Conservation (phyloP, 1,140 invertebrate species). For the Drosophila bipectinata region DNA sequence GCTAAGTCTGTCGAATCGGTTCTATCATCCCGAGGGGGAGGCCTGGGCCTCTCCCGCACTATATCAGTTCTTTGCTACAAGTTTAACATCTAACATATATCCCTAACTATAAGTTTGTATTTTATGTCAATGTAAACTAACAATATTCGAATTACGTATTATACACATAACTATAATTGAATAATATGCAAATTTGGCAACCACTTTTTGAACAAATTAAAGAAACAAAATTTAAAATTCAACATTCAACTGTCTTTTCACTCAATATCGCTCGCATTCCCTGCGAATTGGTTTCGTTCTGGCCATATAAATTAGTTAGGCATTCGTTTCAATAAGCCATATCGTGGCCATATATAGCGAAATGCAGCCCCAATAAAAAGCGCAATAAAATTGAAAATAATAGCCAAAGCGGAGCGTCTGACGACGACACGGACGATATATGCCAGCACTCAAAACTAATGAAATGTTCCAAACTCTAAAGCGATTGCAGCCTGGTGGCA, state of each 20-base stretch:
- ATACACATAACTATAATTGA: constrained; percentile 34
- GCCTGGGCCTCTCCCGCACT: neutral
- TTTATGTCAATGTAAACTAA: constrained; percentile 61
- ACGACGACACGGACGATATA: constrained; percentile 66
- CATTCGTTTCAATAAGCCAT: constrained; percentile 73
- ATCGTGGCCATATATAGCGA: constrained; percentile 67
- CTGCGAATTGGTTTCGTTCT: constrained; percentile 38
- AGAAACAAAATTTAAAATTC: constrained; percentile 62
- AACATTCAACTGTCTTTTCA: constrained; percentile 33
- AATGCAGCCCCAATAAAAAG: constrained; percentile 78
- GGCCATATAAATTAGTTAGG: constrained; percentile 72
- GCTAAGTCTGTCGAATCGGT: constrained; percentile 61
- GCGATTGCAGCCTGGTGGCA: constrained; percentile 67
- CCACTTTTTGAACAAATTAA: constrained; percentile 78
- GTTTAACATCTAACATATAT: constrained; percentile 41
- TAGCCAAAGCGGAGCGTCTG: constrained; percentile 63
- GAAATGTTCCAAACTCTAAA: constrained; percentile 79
- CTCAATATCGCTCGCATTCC: neutral
- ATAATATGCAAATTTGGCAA: constrained; percentile 71
- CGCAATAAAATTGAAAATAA: constrained; percentile 82
- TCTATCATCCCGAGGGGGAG: constrained; percentile 30
- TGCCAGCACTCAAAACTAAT: constrained; percentile 82
- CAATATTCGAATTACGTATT: constrained; percentile 44
- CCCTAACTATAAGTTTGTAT: constrained; percentile 67
- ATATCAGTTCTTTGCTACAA: constrained; percentile 60